Evolutionary conservation across 2,113 vertebrate species (phyloP).

Genomic region (Stomatorhinus ivindoensis): DNA sequence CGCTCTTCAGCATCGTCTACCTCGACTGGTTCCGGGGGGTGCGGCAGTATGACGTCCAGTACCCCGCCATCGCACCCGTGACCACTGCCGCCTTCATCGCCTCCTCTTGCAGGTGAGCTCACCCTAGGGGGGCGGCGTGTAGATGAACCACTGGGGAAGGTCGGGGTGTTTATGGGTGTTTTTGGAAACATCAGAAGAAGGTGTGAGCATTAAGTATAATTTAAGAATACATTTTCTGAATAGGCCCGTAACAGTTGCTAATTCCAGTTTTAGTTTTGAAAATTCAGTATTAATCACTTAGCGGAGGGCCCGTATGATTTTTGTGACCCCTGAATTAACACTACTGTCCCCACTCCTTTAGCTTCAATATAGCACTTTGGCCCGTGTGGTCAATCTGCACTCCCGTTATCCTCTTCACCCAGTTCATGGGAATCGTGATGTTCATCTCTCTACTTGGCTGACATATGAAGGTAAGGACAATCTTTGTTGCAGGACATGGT

Average conservation of each 20-base stretch:
- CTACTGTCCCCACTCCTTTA: slow-evolving; percentile 43
- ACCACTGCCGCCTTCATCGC: slow-evolving; percentile 81
- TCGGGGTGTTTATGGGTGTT: background rate
- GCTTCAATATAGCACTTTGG: slow-evolving; percentile 89
- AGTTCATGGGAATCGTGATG: slow-evolving; percentile 96
- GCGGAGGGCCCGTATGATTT: background rate
- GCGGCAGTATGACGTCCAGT: slow-evolving; percentile 75
- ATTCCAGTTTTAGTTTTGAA: background rate
- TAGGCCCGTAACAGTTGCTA: background rate
- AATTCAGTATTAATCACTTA: background rate
- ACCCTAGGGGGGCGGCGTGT: too few species aligned
- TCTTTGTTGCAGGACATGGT: background rate
- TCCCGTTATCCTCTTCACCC: slow-evolving; percentile 80
- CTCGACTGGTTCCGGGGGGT: slow-evolving; percentile 86
- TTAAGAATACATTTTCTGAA: background rate
- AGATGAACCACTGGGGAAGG: background rate
- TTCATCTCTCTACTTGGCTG: slow-evolving; percentile 83
- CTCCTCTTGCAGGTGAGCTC: slow-evolving; percentile 81
- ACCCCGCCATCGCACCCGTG: slow-evolving; percentile 77
- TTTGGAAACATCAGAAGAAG: background rate
- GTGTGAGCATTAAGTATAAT: background rate
- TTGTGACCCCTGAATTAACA: background rate
- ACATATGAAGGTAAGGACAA: slow-evolving; percentile 54
- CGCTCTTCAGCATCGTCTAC: slow-evolving; percentile 83
- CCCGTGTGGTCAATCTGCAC: slow-evolving; percentile 88